phyloP scores from a whole-genome alignment of 2,113 vertebrate genomes.

The Sialia sialis region DNA sequence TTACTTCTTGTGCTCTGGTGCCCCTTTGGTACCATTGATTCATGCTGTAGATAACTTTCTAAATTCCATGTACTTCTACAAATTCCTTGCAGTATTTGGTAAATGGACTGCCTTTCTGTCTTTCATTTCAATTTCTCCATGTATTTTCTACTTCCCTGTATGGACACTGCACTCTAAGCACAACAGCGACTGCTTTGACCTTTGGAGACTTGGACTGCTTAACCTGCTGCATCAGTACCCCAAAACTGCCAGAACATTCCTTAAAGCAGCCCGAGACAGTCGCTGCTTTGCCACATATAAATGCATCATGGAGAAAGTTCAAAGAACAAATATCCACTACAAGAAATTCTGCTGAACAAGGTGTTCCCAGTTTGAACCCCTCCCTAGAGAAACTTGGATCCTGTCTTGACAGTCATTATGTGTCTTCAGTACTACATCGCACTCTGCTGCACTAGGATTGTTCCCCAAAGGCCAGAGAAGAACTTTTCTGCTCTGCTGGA shows the following conservation, averaged over 20 bases:
- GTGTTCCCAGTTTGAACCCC: background rate
- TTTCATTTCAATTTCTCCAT: background rate
- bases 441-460: background rate
- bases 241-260: background rate
- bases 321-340: background rate
- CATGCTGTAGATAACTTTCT: background rate
- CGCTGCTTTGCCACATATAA: background rate
- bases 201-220: background rate
- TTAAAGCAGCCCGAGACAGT: background rate
- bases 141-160: background rate
- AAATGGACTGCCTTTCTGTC: background rate
- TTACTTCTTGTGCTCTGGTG: background rate
- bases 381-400: background rate
- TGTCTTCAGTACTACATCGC: background rate
- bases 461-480: background rate
- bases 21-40: background rate
- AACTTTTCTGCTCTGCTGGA: background rate
- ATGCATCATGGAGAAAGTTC: background rate
- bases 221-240: background rate
- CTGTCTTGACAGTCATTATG: background rate
- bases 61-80: background rate
- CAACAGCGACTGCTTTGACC: background rate
- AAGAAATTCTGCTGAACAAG: background rate
- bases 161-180: background rate
- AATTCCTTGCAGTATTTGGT: background rate